Base-by-base conservation (phyloP, 1,140 invertebrate species). In the Tenebrio molitor region DNA sequence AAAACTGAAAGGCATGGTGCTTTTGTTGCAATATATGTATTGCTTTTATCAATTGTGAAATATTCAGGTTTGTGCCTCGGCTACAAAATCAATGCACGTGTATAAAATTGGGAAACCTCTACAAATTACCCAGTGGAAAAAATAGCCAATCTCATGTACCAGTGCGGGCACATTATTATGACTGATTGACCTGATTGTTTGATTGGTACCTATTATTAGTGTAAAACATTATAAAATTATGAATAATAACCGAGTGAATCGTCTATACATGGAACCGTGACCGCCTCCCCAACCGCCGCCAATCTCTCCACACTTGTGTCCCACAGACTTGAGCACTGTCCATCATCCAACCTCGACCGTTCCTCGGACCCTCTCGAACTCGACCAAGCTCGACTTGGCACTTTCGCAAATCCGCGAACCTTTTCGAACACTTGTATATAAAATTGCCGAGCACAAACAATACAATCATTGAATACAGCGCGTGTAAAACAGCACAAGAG, bases 401-500 rank as follows among this genome's bases (percentile, higher is more conserved):
- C 36, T 7, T 39, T 39, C 3, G 7, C n/a, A 3, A 39, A 39
- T 39, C 6, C 3, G 21, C 46, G n/a, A 58, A 21, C 10, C 10
- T 29, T 29, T 21, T n/a, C 23, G 23, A 58, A 58, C 50, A 58
- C 50, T 33, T 53, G 19, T 39, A 25, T 53, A n/a, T 7, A 29
- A 58, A 58, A 58, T 58, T 58, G 50, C 21, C 12, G 12, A 58
- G 19, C 50, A 58, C 50, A 58, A 58, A 58, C 50, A 58, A 58
- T 58, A 58, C 17, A 53, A 53, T 58, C 50, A 58, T 58, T 58
- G 50, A 58, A 58, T 58, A 58, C 50, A 29, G 23, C 50, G 50
- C 50, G 50, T 58, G 50, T 58, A 58, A 34, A 33, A 34, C 50
- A 23, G 23, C 50, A 58, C 50, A 58, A 53, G 50, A 58, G 50